Conservation (phyloP, 1,140 invertebrate genomes). For the Monochamus saltuarius region DNA sequence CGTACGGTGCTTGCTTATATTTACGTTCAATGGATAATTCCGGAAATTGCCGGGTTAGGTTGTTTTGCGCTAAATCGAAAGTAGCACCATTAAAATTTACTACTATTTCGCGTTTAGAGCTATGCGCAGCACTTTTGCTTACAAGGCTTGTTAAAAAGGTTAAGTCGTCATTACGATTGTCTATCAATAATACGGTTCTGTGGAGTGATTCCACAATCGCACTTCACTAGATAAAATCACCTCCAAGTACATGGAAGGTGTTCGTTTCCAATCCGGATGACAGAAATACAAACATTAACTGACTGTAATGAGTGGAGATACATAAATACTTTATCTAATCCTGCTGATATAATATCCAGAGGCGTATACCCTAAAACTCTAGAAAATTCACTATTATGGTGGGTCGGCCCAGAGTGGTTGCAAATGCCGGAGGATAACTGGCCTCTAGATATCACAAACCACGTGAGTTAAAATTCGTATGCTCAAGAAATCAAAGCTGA, state of each 20-base stretch:
- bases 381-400: conserved; percentile 46
- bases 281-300: conserved; percentile 48
- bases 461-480: not conserved
- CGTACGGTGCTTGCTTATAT: conserved; percentile 26
- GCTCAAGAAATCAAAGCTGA: conserved; percentile 1
- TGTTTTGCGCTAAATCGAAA: conserved; percentile 45
- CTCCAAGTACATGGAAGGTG: conserved; percentile 21
- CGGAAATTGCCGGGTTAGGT: not conserved
- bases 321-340: conserved; percentile 39
- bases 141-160: conserved; percentile 34
- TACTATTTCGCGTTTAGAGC: conserved; percentile 44
- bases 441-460: not conserved
- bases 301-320: conserved; percentile 24
- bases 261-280: conserved; percentile 47
- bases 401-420: conserved; percentile 37
- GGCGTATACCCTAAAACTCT: conserved; percentile 42
- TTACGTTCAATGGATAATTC: conserved; percentile 2
- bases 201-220: conserved; percentile 41
- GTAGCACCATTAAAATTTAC: conserved; percentile 45
- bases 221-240: conserved; percentile 24
- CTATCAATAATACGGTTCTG: conserved; percentile 36
- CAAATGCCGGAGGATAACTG: not conserved
- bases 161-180: conserved; percentile 22
- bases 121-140: conserved; percentile 44
- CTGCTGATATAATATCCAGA: conserved; percentile 52